Percentiles rank a stretch among this genome's conserved stretches.
phyloP scores from a whole-genome alignment of 2,888 invertebrate species.

The Corythucha ciliata region DNA sequence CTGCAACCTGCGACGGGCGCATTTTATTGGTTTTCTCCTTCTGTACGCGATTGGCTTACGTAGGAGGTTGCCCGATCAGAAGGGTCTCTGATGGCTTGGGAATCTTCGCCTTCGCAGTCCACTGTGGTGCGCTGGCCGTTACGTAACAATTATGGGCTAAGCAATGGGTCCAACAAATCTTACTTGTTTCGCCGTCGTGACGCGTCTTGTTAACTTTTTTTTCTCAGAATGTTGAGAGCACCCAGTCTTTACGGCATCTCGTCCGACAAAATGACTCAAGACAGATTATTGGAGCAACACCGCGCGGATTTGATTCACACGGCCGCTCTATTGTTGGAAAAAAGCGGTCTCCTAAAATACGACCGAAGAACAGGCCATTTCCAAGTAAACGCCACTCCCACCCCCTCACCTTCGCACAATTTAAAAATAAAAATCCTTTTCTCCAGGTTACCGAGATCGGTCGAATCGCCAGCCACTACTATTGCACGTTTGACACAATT shows the following conservation, averaged over 20 bases:
- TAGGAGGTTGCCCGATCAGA: no score
- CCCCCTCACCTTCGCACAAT: not conserved
- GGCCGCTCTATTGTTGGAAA: constrained; percentile 80
- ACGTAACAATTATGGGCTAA: no score
- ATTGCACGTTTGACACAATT: constrained; percentile 96
- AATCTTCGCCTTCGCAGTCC: no score
- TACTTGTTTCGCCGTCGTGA: no score
- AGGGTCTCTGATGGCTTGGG: no score
- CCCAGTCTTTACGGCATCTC: constrained; percentile 85
- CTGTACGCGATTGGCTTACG: no score
- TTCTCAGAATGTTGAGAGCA: constrained; percentile 70
- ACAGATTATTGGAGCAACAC: constrained; percentile 76
- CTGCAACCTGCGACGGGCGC: no score
- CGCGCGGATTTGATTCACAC: constrained; percentile 93
- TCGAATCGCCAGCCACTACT: constrained; percentile 96
- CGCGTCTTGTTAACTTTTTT: no score
- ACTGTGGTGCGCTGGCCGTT: no score
- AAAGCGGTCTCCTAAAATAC: constrained; percentile 90
- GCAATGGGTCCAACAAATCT: no score
- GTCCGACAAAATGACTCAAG: constrained; percentile 66
- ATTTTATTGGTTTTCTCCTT: no score
- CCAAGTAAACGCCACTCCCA: constrained; percentile 43
- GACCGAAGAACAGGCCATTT: constrained; percentile 86
- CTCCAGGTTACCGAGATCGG: constrained; percentile 87
- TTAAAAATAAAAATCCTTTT: constrained; percentile 15